Conservation (phyloP, 2,113 vertebrate species). For the Psophia crepitans region DNA sequence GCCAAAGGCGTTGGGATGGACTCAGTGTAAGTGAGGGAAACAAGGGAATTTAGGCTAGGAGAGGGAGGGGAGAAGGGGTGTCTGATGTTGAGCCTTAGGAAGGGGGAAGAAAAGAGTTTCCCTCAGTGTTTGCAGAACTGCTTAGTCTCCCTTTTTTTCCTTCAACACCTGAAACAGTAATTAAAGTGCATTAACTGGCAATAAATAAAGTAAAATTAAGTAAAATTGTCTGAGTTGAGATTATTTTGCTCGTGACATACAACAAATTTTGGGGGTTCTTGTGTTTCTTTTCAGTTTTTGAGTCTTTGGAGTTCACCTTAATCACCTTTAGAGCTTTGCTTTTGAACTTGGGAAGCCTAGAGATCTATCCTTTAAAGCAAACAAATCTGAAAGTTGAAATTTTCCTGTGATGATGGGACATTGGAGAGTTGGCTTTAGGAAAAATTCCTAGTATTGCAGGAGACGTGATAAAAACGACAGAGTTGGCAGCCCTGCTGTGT, state of each 20-base stretch:
- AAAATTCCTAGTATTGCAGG: background rate
- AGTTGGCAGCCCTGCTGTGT: background rate
- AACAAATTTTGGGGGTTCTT: background rate
- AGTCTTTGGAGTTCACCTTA: background rate
- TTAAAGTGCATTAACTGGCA: background rate
- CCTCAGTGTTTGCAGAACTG: background rate
- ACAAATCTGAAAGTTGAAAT: background rate
- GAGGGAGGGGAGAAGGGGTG: rapidly evolving
- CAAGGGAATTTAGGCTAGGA: background rate
- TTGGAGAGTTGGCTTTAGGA: background rate
- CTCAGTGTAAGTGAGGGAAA: background rate
- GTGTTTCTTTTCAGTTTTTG: background rate
- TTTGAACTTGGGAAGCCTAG: background rate
- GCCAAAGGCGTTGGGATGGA: rapidly evolving
- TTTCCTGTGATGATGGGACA: background rate
- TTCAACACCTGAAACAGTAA: background rate
- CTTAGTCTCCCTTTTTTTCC: background rate
- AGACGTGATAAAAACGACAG: rapidly evolving
- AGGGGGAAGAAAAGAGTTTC: background rate
- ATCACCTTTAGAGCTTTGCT: background rate
- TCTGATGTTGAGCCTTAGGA: background rate
- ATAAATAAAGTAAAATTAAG: background rate
- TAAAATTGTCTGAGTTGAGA: background rate
- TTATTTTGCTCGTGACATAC: rapidly evolving
- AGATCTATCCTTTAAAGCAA: background rate